Evolutionary conservation across 2,888 invertebrate genomes (phyloP).

Genomic region (Eupithecia subumbrata): DNA sequence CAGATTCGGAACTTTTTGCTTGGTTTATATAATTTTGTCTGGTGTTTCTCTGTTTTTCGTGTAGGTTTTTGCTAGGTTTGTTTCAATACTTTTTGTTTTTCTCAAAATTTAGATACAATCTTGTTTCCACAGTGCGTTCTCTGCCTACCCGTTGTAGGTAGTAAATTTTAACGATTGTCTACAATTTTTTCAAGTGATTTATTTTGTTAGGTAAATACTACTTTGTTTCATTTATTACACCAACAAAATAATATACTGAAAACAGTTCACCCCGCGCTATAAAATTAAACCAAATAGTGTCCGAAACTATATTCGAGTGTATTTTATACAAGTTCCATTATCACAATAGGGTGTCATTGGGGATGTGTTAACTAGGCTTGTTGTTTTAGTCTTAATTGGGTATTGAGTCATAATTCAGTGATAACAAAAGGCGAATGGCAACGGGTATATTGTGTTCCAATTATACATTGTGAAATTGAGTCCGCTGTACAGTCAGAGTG

Average conservation of each 20-base stretch:
- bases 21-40: constrained; percentile 38
- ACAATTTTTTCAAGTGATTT: not conserved
- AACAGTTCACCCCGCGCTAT: constrained; percentile 10
- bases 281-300: constrained; percentile 23
- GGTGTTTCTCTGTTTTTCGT: constrained; percentile 39
- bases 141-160: not conserved
- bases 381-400: constrained; percentile 68
- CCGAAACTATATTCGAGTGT: constrained; percentile 23
- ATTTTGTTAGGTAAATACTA: not conserved
- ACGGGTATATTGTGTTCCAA: constrained; percentile 70
- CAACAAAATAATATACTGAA: constrained; percentile 10
- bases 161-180: not conserved
- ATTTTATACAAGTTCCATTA: constrained; percentile 34
- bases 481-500: constrained; percentile 45
- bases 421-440: constrained; percentile 70
- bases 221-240: not conserved
- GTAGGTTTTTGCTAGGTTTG: constrained; percentile 15
- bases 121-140: not conserved
- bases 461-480: constrained; percentile 73
- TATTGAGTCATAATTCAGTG: constrained; percentile 69
- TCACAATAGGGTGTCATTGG: constrained; percentile 49
- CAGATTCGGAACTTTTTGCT: constrained; percentile 40
- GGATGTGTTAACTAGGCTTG: constrained; percentile 53
- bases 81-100: not conserved
- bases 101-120: not conserved